phyloP scores from a whole-genome alignment of 2,888 invertebrate species.

The Cataglyphis rosenhaueri region DNA sequence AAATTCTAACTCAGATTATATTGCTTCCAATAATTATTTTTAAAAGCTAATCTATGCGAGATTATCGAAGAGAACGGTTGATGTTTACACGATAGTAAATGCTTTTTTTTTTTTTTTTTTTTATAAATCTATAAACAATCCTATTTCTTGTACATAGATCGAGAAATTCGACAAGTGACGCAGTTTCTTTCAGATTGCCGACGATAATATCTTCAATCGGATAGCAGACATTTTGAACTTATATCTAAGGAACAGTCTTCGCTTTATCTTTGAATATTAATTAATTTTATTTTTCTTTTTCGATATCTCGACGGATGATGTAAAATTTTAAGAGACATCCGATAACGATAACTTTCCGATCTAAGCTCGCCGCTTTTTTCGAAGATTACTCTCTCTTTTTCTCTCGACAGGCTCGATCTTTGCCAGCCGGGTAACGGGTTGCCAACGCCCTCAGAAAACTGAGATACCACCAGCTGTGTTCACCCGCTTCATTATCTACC shows the following conservation, averaged over 20 bases:
- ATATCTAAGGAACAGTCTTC: not conserved
- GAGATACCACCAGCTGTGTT: conserved; percentile 99
- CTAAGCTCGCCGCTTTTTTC: not conserved
- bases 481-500: conserved; percentile 91
- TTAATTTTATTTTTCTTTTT: not conserved
- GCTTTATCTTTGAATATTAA: not conserved
- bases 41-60: not conserved
- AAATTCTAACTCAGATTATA: not conserved
- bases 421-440: conserved; percentile 67
- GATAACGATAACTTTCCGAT: not conserved
- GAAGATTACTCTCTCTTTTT: not conserved
- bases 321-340: not conserved
- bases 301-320: not conserved
- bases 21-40: not conserved
- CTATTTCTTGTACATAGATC: not conserved
- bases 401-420: not conserved
- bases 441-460: conserved; percentile 88
- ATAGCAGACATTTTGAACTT: not conserved
- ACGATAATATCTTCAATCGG: conserved; percentile 26
- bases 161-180: not conserved
- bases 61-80: not conserved
- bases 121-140: not conserved
- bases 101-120: not conserved
- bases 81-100: not conserved
- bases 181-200: not conserved